Evolutionary conservation across 1,140 invertebrate species (phyloP).

Genomic region (Pseudomyrmex cubaensis): DNA sequence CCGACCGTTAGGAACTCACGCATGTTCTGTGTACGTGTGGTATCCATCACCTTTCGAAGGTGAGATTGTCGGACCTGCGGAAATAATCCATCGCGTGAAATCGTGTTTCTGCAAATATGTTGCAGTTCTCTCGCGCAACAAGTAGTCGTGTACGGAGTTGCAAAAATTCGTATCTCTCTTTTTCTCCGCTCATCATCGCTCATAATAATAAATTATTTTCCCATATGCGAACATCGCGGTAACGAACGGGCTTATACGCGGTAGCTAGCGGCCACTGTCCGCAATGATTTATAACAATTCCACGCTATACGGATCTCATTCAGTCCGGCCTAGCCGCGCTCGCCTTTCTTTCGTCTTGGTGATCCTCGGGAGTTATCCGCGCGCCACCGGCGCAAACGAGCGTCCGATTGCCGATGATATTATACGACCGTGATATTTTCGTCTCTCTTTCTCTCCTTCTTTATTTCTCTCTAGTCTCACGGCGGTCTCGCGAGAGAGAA

Average conservation of each 20-base stretch:
- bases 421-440: constrained; percentile 54
- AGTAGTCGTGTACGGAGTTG: constrained; percentile 67
- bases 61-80: constrained; percentile 47
- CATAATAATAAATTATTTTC: constrained; percentile 81
- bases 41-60: constrained; percentile 28
- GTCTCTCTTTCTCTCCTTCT: constrained; percentile 13
- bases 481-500: background rate
- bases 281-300: constrained; percentile 81
- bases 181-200: constrained; percentile 65
- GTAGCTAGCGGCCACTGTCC: constrained; percentile 81
- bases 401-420: constrained; percentile 41
- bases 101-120: constrained; percentile 48
- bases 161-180: background rate
- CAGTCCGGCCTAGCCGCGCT: constrained; percentile 8
- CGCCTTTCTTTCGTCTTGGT: constrained; percentile 65
- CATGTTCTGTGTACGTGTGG: background rate
- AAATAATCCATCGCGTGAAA: constrained; percentile 57
- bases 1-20: constrained; percentile 11
- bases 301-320: constrained; percentile 60
- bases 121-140: constrained; percentile 49
- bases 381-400: constrained; percentile 56
- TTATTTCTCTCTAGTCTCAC: background rate
- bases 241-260: constrained; percentile 76
- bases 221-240: constrained; percentile 75
- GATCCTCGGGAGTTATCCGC: constrained; percentile 62